Percentiles rank a stretch among this genome's conserved stretches.
Conservation (phyloP, 23 tunicate species). For the Clavelina lepadiformis region DNA sequence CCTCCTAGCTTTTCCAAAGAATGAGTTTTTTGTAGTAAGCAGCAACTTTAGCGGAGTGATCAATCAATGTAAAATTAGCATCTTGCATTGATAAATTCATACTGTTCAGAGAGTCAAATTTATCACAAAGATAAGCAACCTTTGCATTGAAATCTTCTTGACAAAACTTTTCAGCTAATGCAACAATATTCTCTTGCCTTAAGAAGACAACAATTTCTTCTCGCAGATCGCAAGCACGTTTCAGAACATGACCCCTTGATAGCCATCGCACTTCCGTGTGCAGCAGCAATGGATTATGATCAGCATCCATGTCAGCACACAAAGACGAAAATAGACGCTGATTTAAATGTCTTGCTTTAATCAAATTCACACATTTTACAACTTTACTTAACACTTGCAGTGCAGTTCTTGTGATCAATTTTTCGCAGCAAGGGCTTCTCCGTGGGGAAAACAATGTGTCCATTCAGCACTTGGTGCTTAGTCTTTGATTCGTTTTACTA, state of each 20-base stretch:
- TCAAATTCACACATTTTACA: constrained; percentile 32
- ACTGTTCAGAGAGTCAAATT: constrained; percentile 33
- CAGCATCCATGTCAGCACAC: constrained; percentile 35
- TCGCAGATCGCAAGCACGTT: constrained; percentile 21
- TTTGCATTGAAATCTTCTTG: constrained; percentile 28
- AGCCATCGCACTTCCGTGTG: too few relatives aligned
- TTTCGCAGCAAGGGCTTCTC: constrained; percentile 18
- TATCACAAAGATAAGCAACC: constrained; percentile 32
- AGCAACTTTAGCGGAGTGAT: constrained; percentile 28
- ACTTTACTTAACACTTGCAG: constrained; percentile 10
- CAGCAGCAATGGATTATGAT: constrained; percentile 13
- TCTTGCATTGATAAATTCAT: constrained; percentile 25
- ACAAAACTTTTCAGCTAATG: constrained; percentile 22
- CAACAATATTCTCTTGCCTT: constrained; percentile 17
- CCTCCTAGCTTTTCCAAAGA: constrained; percentile 23
- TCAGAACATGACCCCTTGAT: constrained; percentile 20
- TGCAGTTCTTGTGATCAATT: constrained; percentile 16
- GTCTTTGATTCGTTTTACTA: constrained; percentile 23
- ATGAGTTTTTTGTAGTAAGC: constrained; percentile 37
- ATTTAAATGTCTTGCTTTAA: constrained; percentile 25
- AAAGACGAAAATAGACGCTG: constrained; percentile 19
- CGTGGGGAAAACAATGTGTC: constrained; percentile 33
- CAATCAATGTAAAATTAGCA: constrained; percentile 33
- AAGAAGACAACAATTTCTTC: constrained; percentile 25
- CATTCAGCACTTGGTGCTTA: constrained; percentile 28